Percentiles rank a stretch among this genome's conserved stretches.
Evolutionary conservation across 2,113 vertebrate genomes (phyloP).

Genomic region (Dunckerocampus dactyliophorus): DNA sequence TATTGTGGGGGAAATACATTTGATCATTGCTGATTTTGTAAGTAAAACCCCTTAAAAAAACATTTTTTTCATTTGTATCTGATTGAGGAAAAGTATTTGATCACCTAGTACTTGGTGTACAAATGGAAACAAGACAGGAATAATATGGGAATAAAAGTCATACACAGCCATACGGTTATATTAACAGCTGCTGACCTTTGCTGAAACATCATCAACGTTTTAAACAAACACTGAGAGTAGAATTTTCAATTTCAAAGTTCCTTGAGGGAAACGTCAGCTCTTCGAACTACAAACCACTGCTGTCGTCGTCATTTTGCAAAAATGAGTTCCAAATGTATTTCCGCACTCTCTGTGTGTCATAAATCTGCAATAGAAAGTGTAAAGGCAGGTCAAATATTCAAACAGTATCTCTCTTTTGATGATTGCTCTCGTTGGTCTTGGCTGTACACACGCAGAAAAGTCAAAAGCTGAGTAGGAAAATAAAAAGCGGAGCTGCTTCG

Average conservation of each 20-base stretch:
- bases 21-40: too few species aligned
- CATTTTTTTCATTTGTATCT: too few species aligned
- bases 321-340: constrained; percentile 1
- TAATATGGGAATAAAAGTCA: constrained; percentile 8
- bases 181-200: constrained; percentile 15
- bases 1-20: background rate
- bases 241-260: constrained; percentile 3
- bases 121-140: background rate
- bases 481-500: background rate
- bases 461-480: background rate
- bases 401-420: background rate
- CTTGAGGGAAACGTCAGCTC: constrained; percentile 7
- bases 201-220: constrained; percentile 26
- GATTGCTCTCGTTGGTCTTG: background rate
- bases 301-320: background rate
- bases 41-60: too few species aligned
- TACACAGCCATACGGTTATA: constrained; percentile 13
- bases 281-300: background rate
- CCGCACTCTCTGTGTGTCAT: background rate
- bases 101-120: too few species aligned
- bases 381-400: background rate
- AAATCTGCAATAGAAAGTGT: background rate
- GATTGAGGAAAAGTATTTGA: too few species aligned
- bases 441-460: background rate
- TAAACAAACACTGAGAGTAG: constrained; percentile 4